Conservation (phyloP, 2,113 vertebrate genomes). For the Todiramphus saurophagus region DNA sequence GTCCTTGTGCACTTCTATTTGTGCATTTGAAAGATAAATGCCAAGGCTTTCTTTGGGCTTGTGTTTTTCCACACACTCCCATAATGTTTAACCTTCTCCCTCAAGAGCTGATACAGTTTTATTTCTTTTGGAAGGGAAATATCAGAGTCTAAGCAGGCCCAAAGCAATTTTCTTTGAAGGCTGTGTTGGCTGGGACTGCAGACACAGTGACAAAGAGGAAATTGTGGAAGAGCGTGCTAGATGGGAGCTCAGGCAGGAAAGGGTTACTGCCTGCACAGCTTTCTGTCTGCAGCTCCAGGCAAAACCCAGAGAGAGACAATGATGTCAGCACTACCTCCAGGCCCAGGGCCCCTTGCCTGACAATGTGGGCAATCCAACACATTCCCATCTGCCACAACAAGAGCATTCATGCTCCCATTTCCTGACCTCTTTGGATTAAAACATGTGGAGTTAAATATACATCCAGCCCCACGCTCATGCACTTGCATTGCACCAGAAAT, state of each 20-base stretch:
- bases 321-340: slow-evolving; percentile 83
- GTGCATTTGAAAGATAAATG: slow-evolving; percentile 44
- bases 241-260: slow-evolving; percentile 6
- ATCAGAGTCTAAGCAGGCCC: neutral
- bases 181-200: neutral
- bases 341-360: slow-evolving; percentile 74
- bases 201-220: slow-evolving; percentile 1
- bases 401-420: slow-evolving; percentile 72
- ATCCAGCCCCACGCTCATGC: slow-evolving; percentile 30
- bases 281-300: slow-evolving; percentile 72
- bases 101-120: slow-evolving; percentile 1
- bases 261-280: slow-evolving; percentile 71
- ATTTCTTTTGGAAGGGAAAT: slow-evolving; percentile 36
- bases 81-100: neutral
- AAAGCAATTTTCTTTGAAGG: slow-evolving; percentile 10
- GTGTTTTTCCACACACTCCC: slow-evolving; percentile 17
- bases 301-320: slow-evolving; percentile 66
- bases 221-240: neutral
- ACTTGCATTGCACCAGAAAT: slow-evolving; percentile 59
- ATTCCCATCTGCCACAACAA: slow-evolving; percentile 80
- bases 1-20: slow-evolving; percentile 23
- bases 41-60: slow-evolving; percentile 29
- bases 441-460: slow-evolving; percentile 70
- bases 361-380: slow-evolving; percentile 79
- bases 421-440: slow-evolving; percentile 72